phyloP scores from a whole-genome alignment of 2,797 vertebrate species.

The Percopsis omiscomaycus region DNA sequence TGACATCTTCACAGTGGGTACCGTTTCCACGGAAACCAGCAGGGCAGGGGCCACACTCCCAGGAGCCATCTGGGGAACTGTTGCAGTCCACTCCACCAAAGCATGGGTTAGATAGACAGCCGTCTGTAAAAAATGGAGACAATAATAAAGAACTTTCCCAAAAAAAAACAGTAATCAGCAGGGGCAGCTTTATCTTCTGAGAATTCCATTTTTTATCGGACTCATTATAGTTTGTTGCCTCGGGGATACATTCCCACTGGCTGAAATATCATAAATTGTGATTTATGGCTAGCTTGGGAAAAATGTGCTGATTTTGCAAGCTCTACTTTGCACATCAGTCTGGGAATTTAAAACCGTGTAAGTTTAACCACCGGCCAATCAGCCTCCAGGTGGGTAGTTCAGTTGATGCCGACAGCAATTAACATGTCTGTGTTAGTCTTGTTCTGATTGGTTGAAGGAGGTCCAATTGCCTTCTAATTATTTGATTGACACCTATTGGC shows the following conservation, averaged over 20 bases:
- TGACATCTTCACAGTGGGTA: constrained; percentile 90
- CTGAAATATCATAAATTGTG: background rate
- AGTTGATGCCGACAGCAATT: no score
- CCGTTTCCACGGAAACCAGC: constrained; percentile 92
- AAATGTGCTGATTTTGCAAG: background rate
- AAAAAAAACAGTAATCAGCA: constrained; percentile 13
- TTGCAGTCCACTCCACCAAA: constrained; percentile 91
- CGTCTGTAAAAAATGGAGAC: constrained; percentile 77
- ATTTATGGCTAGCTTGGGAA: background rate
- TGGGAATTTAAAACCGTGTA: no score
- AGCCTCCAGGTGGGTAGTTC: no score
- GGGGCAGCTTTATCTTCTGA: no score
- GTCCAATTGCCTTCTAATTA: no score
- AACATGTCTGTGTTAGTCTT: no score
- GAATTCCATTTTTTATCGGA: constrained; percentile 8
- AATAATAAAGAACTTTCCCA: constrained; percentile 21
- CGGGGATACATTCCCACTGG: constrained; percentile 7
- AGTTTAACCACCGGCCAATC: no score
- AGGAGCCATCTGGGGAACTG: constrained; percentile 92
- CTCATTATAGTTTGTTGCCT: constrained; percentile 13
- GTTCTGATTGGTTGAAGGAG: no score
- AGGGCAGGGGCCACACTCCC: constrained; percentile 94
- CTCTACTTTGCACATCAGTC: background rate
- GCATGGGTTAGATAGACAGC: constrained; percentile 95
- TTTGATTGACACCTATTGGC: no score